Evolutionary conservation across 35 echinoderm and acorn worm species (phyloP).

Genomic region (Nesometra sesokonis): DNA sequence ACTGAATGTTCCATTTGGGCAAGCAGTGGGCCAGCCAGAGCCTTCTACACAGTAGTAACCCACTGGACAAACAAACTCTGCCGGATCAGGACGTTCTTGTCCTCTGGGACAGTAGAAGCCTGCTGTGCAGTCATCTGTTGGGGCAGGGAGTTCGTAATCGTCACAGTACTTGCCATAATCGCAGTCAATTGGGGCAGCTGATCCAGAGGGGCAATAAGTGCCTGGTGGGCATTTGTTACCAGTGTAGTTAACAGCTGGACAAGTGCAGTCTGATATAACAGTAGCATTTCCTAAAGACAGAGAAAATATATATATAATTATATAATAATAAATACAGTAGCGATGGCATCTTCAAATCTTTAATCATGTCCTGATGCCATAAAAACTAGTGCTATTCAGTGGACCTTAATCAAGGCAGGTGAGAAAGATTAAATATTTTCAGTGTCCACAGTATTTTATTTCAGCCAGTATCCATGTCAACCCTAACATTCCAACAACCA

Average conservation of each 20-base stretch:
- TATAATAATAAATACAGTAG: too few species aligned
- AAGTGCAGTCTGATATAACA: constrained; percentile 86
- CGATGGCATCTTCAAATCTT: too few species aligned
- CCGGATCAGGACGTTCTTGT: constrained; percentile 48
- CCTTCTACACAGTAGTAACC: constrained; percentile 86
- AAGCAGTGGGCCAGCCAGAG: constrained; percentile 46
- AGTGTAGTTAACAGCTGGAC: constrained; percentile 87
- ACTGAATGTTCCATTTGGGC: constrained; percentile 82
- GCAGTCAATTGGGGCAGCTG: constrained; percentile 61
- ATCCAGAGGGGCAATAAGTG: constrained; percentile 75
- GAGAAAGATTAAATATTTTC: too few species aligned
- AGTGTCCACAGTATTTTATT: too few species aligned
- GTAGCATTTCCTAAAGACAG: constrained; percentile 59
- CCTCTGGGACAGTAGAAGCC: constrained; percentile 83
- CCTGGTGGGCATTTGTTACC: constrained; percentile 92
- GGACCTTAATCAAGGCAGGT: too few species aligned
- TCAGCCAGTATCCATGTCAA: too few species aligned
- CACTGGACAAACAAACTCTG: constrained; percentile 42
- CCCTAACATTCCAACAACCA: too few species aligned
- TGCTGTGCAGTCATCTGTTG: constrained; percentile 57
- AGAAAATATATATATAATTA: neutral
- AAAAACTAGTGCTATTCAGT: too few species aligned
- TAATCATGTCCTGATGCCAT: too few species aligned
- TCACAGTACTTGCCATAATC: constrained; percentile 66
- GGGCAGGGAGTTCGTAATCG: constrained; percentile 67